A percentile compares a stretch with the other conserved stretches of the same genome.
Evolutionary conservation across 2,113 vertebrate genomes (phyloP).

Genomic region (Regulus satrapa): DNA sequence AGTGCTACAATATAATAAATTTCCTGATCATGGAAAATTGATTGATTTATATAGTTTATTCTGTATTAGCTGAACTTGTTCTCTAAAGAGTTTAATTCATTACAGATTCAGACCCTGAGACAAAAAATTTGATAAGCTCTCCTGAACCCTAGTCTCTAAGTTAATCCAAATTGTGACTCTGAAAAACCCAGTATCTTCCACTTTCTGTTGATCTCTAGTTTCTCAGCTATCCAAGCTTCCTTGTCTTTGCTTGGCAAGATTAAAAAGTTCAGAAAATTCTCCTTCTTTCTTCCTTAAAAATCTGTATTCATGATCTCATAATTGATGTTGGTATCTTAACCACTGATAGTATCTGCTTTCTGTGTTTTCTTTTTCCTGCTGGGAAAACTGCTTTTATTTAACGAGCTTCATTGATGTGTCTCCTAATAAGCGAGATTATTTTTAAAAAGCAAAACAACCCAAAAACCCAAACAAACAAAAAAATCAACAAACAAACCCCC

Average conservation of each 20-base stretch:
- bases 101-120: background rate
- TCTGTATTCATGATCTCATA: background rate
- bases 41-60: background rate
- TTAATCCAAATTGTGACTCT: background rate
- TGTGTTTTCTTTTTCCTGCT: background rate
- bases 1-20: background rate
- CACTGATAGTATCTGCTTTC: background rate
- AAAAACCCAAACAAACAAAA: background rate
- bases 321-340: background rate
- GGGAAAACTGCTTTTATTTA: background rate
- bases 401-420: background rate
- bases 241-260: background rate
- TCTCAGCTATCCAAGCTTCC: background rate
- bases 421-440: background rate
- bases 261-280: background rate
- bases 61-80: background rate
- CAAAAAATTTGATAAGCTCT: background rate
- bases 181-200: background rate
- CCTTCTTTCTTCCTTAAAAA: background rate
- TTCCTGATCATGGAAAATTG: background rate
- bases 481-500: background rate
- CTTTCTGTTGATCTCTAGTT: background rate
- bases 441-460: background rate
- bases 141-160: background rate
- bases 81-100: background rate